phyloP scores from a whole-genome alignment of 2,113 vertebrate species.

The Mobula birostris region DNA sequence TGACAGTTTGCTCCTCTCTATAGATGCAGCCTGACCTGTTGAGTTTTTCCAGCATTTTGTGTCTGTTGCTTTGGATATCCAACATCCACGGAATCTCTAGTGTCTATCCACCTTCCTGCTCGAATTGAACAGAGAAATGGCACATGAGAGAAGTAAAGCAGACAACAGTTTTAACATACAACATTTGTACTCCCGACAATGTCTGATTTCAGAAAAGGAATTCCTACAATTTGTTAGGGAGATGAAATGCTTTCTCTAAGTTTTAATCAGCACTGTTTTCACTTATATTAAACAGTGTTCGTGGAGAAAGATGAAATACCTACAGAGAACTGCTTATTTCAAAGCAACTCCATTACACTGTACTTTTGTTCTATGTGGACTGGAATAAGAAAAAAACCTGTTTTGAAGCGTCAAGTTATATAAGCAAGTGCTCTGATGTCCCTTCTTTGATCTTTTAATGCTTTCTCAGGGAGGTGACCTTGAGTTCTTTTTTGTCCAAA shows the following conservation, averaged over 20 bases:
- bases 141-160: background rate
- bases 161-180: background rate
- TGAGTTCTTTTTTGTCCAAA: background rate
- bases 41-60: too few relatives aligned
- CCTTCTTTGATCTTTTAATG: conserved; percentile 7
- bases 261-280: background rate
- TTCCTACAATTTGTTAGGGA: background rate
- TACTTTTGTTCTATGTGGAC: background rate
- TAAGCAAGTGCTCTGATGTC: background rate
- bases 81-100: too few relatives aligned
- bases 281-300: background rate
- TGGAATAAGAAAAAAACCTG: background rate
- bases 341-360: background rate
- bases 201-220: background rate
- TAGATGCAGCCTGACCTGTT: too few relatives aligned
- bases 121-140: background rate
- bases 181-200: background rate
- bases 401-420: too few relatives aligned
- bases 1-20: too few relatives aligned
- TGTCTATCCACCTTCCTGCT: background rate
- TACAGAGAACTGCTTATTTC: background rate
- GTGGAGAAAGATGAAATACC: background rate
- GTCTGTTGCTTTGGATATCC: too few relatives aligned
- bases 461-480: background rate
- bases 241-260: background rate